Evolutionary conservation across 2,797 vertebrate species (phyloP), one percentile per base, ranked within the genome.

Genomic region (Petrocephalus sullivani): DNA sequence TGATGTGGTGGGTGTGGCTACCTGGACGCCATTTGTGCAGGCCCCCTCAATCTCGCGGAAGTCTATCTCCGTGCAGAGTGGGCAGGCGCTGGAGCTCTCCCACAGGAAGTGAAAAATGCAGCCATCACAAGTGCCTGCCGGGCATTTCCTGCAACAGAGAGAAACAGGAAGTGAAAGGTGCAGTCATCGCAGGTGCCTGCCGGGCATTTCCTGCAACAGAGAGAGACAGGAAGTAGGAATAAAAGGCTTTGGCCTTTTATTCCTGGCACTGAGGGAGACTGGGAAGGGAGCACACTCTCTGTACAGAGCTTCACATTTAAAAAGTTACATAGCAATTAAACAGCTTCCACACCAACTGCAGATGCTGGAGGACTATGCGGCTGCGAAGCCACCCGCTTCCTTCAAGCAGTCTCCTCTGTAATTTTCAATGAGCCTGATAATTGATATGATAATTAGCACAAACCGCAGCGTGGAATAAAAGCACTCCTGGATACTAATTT

Each of bases 51-150:
- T 98, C 91, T 95, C 95, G 0, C 98, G 98, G 91, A 97, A 99
- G 93, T 99, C 97, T 46, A 94, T 94, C 64, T 96, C 95, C 0
- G 97, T 97, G 92, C 98, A 99, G 82, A 96, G 96, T 10, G 98
- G 98, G 90, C 98, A 99, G 19, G 97, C 98, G 85, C 97, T 97
- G 0, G 96, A 96, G 88, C 97, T 98, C 92, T 99, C 97, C 98
- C 98, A 99, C 4, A 99, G 89, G 87, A 99, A 99, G 91, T 96
- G 91, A 92, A 99, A 99, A 0, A 94, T 95, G 92, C 98, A 99
- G 64, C 98, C 98, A 37, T 99, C 97, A 0, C 98, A 99, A 4
- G 98, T 99, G 71, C 98, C 98, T 0, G 97, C 98, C 0, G 98
- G 98, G 87, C 98, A 99, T 88, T 91, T 94, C 90, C 98, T 99